Percentiles rank a stretch among this genome's conserved stretches.
Conservation (phyloP, 2,797 vertebrate genomes). For the Heteromormyrus szaboi region DNA sequence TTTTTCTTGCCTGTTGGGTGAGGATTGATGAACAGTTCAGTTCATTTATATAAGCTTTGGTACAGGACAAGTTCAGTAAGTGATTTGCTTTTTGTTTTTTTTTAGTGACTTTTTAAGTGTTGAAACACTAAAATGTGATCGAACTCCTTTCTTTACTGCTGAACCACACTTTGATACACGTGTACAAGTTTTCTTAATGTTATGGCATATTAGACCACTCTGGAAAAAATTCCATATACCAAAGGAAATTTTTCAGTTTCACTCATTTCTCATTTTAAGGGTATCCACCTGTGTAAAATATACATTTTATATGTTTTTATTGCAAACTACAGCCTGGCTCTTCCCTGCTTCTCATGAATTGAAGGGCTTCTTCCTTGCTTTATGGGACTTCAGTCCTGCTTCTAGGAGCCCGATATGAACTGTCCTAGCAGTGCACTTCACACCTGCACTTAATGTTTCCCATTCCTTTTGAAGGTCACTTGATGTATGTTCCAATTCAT, state of each 20-base stretch:
- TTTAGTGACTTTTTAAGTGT: not conserved
- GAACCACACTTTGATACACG: not conserved
- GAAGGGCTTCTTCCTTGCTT: not conserved
- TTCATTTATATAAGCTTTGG: not conserved
- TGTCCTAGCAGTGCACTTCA: not conserved
- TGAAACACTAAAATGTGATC: not conserved
- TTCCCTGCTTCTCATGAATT: not conserved
- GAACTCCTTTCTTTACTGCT: not conserved
- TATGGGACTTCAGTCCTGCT: not conserved
- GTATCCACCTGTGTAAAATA: not conserved
- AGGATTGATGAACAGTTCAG: not conserved
- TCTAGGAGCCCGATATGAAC: not conserved
- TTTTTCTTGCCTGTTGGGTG: not conserved
- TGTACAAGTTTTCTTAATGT: not conserved
- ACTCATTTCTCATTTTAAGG: not conserved
- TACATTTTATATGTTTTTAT: not conserved
- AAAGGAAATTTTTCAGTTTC: not conserved
- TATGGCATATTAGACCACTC: not conserved
- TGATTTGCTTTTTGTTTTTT: not conserved
- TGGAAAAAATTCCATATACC: not conserved
- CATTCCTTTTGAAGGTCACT: not conserved
- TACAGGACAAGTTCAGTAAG: not conserved
- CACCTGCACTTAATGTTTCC: not conserved
- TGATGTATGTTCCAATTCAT: not conserved
- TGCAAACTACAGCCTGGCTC: not conserved